Evolutionary conservation across 1,140 invertebrate species (phyloP), one percentile per base, ranked within the genome.

Genomic region (Forficula auricularia): DNA sequence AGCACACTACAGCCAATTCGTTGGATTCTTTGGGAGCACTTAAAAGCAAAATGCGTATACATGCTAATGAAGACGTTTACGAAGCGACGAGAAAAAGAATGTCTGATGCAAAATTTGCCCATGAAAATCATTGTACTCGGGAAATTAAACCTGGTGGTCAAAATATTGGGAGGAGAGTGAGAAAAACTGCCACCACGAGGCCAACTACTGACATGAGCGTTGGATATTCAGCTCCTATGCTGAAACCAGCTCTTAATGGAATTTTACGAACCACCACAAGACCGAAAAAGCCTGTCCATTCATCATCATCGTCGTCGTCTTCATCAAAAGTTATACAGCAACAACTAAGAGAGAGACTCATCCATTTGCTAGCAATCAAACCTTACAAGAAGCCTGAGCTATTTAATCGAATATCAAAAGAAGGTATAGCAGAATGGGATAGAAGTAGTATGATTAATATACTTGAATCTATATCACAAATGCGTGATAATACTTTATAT

Each of bases 1-100:
- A 85, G 57, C 80, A 87, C 64, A 68, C 64, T 12, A 6, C 42
- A 66, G 66, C 36, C 54, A 57, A 53, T 42, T 56, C 53, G 14
- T 63, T 90, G 61, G 79, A 84, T 62, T 77, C 77, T 46, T 72
- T 89, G 57, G 88, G 88, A 43, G 69, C 78, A 37, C 67, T 92
- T 61, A 74, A 79, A 41, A 71, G 76, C 55, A 83, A 82, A 57
- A 85, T 94, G 73, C 75, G 81, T 41, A 79, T 94, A 48, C 80
- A 83, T 57, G 89, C 89, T 50, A 92, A 89, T 50, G 89, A 94
- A 59, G 88, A 95, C 65, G 82, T 90, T 42, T 94, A 92, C 60
- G 84, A 89, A 63, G 76, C 78, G 43, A 94, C 89, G 48, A 74
- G 79, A 62, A 76, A 81, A 58, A 75, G 84, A 51, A 89, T 94